A percentile compares a stretch with the other conserved stretches of the same genome.
Evolutionary conservation across 2,113 vertebrate species (phyloP).

Genomic region (Solea solea): DNA sequence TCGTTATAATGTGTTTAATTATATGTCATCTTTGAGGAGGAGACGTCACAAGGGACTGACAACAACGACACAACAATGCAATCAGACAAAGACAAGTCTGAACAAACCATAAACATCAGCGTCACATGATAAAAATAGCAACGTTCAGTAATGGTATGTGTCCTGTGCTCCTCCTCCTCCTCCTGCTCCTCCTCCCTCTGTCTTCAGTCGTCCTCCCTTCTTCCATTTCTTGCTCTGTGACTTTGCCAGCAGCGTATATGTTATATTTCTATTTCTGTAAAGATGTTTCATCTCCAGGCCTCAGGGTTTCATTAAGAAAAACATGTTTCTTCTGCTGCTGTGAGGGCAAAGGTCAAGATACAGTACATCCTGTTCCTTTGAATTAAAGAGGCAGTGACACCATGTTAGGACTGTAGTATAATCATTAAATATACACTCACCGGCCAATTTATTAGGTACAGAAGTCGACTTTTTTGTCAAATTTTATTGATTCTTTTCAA

Average conservation of each 20-base stretch:
- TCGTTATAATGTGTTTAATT: too few species aligned
- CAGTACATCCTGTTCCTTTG: constrained; percentile 1
- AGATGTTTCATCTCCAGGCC: constrained; percentile 42
- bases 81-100: too few species aligned
- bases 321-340: constrained; percentile 30
- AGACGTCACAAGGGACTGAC: too few species aligned
- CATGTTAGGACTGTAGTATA: too few species aligned
- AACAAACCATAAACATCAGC: neutral
- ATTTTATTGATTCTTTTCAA: too few species aligned
- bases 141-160: neutral
- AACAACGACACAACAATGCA: too few species aligned
- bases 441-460: too few species aligned
- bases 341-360: constrained; percentile 3
- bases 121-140: neutral
- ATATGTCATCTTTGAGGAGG: too few species aligned
- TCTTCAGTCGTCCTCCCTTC: neutral
- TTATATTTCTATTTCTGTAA: constrained; percentile 24
- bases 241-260: constrained; percentile 30
- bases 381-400: neutral
- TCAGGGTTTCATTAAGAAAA: constrained; percentile 31
- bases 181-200: neutral
- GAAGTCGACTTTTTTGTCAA: too few species aligned
- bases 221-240: constrained; percentile 42
- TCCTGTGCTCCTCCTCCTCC: neutral
- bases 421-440: too few species aligned